A percentile compares a stretch with the other conserved stretches of the same genome.
Evolutionary conservation across 2,888 invertebrate genomes (phyloP).

Genomic region (Formica aserva): DNA sequence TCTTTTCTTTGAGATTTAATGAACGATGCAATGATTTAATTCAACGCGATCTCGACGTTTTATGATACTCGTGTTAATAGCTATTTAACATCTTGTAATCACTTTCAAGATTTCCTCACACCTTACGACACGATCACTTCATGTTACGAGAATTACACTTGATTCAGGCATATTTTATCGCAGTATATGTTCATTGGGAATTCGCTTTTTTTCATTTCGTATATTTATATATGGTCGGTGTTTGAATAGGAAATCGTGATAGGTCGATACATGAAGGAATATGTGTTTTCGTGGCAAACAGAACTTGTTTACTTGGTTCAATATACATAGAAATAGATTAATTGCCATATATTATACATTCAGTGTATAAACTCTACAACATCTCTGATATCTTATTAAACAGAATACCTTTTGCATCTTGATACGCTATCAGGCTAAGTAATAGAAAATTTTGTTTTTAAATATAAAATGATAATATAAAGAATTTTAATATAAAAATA

Average conservation of each 20-base stretch:
- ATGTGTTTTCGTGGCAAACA: not conserved
- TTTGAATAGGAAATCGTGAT: conserved; percentile 26
- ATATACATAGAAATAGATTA: not conserved
- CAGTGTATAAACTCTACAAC: not conserved
- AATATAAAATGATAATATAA: too few species aligned
- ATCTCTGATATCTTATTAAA: not conserved
- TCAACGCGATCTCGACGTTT: not conserved
- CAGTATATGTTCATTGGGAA: conserved; percentile 23
- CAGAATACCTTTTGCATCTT: not conserved
- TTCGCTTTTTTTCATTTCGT: conserved; percentile 33
- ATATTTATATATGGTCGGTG: not conserved
- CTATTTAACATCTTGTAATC: conserved; percentile 44
- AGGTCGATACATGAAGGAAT: not conserved
- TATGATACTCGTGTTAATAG: conserved; percentile 37
- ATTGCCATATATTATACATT: conserved; percentile 14
- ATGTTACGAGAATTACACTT: conserved; percentile 8
- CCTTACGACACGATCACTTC: conserved; percentile 40
- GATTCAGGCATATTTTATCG: conserved; percentile 30
- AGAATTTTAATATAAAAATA: not conserved
- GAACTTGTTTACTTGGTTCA: conserved; percentile 23
- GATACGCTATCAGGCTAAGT: too few species aligned
- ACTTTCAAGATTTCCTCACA: conserved; percentile 35
- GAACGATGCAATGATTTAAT: conserved; percentile 4
- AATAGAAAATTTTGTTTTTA: too few species aligned
- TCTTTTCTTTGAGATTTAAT: not conserved